phyloP scores from a whole-genome alignment of 2,888 invertebrate species.

The Ormyrus rosae region DNA sequence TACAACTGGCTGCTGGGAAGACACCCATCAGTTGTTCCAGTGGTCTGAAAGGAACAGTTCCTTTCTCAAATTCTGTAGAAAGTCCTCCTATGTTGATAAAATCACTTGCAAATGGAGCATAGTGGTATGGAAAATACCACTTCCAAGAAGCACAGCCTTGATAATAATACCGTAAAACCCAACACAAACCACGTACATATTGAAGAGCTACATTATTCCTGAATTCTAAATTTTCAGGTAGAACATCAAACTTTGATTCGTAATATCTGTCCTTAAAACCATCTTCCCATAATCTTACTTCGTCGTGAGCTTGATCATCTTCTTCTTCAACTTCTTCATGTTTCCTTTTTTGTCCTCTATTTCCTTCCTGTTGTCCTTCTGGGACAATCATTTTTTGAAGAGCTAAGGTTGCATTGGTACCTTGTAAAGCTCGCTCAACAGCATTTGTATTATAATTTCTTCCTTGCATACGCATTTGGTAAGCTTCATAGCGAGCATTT shows the following conservation, averaged over 20 bases:
- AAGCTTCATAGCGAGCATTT: conserved; percentile 87
- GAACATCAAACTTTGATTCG: conserved; percentile 93
- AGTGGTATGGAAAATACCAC: conserved; percentile 99
- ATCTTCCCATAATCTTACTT: conserved; percentile 95
- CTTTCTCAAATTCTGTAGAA: conserved; percentile 90
- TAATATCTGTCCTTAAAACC: conserved; percentile 99
- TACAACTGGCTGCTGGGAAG: conserved; percentile 97
- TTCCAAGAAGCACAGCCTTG: conserved; percentile 99
- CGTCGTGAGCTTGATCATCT: conserved; percentile 89
- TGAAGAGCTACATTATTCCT: conserved; percentile 94
- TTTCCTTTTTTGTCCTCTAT: conserved; percentile 78
- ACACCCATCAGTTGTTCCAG: conserved; percentile 99
- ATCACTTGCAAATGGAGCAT: conserved; percentile 99
- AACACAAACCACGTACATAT: conserved; percentile 96
- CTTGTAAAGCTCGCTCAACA: conserved; percentile 60
- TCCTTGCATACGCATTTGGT: conserved; percentile 80
- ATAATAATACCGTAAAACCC: conserved; percentile 99
- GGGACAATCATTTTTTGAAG: conserved; percentile 78
- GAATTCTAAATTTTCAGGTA: conserved; percentile 86
- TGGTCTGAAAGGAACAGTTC: conserved; percentile 95
- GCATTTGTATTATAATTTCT: conserved; percentile 67
- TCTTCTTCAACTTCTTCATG: conserved; percentile 77
- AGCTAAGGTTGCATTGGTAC: conserved; percentile 62
- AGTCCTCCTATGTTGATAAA: conserved; percentile 93
- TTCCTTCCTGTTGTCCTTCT: conserved; percentile 65